Evolutionary conservation across 1,140 invertebrate species (phyloP).

Genomic region (Nymphalis io): DNA sequence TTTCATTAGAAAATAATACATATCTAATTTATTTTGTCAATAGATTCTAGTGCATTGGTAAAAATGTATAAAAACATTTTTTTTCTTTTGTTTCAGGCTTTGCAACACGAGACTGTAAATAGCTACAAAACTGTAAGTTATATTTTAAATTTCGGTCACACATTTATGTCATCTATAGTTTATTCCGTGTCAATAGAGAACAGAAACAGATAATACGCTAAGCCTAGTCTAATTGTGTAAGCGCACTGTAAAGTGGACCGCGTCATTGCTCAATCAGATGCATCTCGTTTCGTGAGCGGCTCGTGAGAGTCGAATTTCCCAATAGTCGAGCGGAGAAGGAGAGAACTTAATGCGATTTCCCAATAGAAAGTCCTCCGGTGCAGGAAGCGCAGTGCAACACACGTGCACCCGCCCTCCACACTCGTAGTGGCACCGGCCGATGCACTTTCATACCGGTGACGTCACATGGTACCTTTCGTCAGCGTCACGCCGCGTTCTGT

Average conservation of each 20-base stretch:
- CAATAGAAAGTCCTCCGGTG: slow-evolving; percentile 77
- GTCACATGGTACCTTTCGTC: slow-evolving; percentile 76
- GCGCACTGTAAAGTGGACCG: slow-evolving; percentile 56
- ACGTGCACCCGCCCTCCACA: slow-evolving; percentile 56
- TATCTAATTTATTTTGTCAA: too few species aligned
- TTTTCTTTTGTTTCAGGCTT: slow-evolving; percentile 49
- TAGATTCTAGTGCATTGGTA: too few species aligned
- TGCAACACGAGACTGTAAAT: slow-evolving; percentile 35
- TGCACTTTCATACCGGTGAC: slow-evolving; percentile 76
- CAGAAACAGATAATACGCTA: slow-evolving; percentile 23
- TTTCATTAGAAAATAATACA: too few species aligned
- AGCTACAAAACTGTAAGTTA: slow-evolving; percentile 67
- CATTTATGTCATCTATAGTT: slow-evolving; percentile 3
- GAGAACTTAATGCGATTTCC: slow-evolving; percentile 65
- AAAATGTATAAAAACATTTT: too few species aligned
- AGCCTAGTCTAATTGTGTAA: slow-evolving; percentile 62
- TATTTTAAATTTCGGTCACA: slow-evolving; percentile 13
- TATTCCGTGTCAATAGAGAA: slow-evolving; percentile 25
- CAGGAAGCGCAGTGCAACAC: slow-evolving; percentile 71
- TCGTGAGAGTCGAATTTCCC: slow-evolving; percentile 73
- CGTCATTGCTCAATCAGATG: slow-evolving; percentile 71
- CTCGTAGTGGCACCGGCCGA: slow-evolving; percentile 66
- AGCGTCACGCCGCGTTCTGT: slow-evolving; percentile 75
- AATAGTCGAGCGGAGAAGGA: slow-evolving; percentile 55
- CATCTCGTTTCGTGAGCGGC: slow-evolving; percentile 65